A percentile compares a stretch with the other conserved stretches of the same genome.
These are phyloP conservation scores for Cyanoliseus patagonus DNA, from an alignment of 2,113 vertebrate genomes.

Conservation along the genomic window DNA sequence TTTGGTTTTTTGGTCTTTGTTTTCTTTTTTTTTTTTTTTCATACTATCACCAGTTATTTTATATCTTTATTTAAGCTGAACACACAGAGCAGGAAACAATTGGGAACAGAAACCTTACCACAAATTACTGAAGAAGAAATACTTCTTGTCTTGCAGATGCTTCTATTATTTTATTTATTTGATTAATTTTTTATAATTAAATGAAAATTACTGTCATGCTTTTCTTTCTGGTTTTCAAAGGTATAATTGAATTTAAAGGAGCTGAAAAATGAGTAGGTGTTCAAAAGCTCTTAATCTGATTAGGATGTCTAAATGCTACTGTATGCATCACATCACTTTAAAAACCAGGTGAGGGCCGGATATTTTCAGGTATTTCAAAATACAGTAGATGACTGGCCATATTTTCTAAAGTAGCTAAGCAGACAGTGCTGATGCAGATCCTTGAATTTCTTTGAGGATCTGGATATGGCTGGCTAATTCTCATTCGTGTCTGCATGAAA, in stretches of 20 bases:
- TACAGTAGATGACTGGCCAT: not conserved
- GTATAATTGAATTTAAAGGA: not conserved
- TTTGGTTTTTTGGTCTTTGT: not conserved
- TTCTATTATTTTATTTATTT: not conserved
- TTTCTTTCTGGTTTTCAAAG: not conserved
- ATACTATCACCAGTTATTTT: not conserved
- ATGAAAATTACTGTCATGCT: not conserved
- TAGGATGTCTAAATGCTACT: not conserved
- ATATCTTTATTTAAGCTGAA: not conserved
- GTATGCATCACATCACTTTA: not conserved
- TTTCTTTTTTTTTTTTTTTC: not conserved
- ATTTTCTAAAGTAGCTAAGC: not conserved
- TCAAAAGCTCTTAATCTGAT: not conserved
- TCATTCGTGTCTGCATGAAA: not conserved
- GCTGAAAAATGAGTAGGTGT: not conserved
- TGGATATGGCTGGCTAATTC: not conserved
- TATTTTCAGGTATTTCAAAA: not conserved
- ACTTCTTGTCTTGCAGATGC: not conserved
- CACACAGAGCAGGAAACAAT: not conserved
- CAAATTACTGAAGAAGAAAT: not conserved
- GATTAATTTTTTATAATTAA: not conserved
- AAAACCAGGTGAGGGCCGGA: not conserved
- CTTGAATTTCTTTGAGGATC: not conserved
- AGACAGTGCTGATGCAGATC: not conserved
- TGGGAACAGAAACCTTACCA: not conserved